A percentile compares a stretch with the other conserved stretches of the same genome.
Evolutionary conservation across 2,888 invertebrate genomes (phyloP).

Genomic region (Phoronis australis): DNA sequence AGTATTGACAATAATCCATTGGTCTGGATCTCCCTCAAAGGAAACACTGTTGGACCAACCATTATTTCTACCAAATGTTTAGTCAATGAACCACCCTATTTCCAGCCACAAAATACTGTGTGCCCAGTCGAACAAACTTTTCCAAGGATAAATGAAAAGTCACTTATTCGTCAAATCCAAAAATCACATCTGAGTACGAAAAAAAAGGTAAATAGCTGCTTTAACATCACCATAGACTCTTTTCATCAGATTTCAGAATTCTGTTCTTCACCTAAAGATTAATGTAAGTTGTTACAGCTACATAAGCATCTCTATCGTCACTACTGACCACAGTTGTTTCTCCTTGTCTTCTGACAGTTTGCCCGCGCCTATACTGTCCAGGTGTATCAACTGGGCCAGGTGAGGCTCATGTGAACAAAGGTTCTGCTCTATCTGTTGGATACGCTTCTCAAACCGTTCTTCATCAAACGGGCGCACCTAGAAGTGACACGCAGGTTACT

Average conservation of each 20-base stretch:
- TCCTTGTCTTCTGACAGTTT: constrained; percentile 37
- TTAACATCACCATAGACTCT: neutral
- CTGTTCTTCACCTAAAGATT: too few species aligned
- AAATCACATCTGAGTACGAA: neutral
- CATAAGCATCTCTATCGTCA: too few species aligned
- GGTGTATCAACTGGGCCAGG: constrained; percentile 41
- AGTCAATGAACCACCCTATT: too few species aligned
- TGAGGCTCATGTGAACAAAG: constrained; percentile 42
- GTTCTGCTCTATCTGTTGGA: constrained; percentile 46
- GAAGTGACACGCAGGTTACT: too few species aligned
- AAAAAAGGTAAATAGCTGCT: neutral
- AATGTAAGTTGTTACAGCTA: too few species aligned
- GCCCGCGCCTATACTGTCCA: constrained; percentile 35
- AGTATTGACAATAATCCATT: too few species aligned
- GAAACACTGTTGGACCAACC: too few species aligned
- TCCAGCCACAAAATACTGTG: too few species aligned
- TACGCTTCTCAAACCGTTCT: constrained; percentile 32
- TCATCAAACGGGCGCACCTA: constrained; percentile 19
- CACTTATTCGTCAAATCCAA: neutral
- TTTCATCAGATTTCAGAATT: too few species aligned
- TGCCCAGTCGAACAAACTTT: neutral
- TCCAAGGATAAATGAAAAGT: neutral
- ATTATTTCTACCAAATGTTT: too few species aligned
- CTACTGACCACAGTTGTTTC: constrained; percentile 38
- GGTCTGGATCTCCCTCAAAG: too few species aligned